phyloP scores from a whole-genome alignment of 2,888 invertebrate genomes.

The Polyommatus iphigenia region DNA sequence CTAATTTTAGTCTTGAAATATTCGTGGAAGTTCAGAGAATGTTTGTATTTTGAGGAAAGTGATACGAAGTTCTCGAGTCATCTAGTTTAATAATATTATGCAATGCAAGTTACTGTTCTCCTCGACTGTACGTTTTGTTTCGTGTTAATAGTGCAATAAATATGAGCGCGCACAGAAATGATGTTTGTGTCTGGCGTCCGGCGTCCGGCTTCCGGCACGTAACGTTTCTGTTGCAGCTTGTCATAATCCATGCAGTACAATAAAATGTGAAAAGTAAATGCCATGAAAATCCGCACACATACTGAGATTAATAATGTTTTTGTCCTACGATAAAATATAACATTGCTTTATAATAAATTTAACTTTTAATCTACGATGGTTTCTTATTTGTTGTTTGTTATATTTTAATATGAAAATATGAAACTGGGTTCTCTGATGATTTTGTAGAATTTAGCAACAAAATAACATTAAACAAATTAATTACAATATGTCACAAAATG shows the following conservation, averaged over 20 bases:
- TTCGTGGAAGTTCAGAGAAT: too few species aligned
- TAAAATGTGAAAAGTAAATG: background rate
- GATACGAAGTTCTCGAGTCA: too few species aligned
- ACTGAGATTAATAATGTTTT: background rate
- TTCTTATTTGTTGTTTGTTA: too few species aligned
- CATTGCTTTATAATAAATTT: background rate
- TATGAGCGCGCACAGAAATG: slow-evolving; percentile 5
- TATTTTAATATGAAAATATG: too few species aligned
- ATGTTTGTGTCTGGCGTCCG: background rate
- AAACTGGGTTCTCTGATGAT: too few species aligned
- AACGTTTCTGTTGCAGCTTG: background rate
- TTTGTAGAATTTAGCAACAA: too few species aligned
- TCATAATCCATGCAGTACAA: slow-evolving; percentile 7
- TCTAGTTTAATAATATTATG: too few species aligned
- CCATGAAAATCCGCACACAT: background rate
- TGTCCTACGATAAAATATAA: background rate
- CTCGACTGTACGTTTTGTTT: background rate
- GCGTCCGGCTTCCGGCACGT: background rate
- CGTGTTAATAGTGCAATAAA: slow-evolving; percentile 10
- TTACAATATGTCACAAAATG: too few species aligned
- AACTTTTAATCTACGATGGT: too few species aligned
- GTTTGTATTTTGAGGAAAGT: too few species aligned
- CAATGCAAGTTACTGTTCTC: background rate
- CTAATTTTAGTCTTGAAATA: too few species aligned
- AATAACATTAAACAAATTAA: too few species aligned